Conservation (phyloP, 1,140 invertebrate species). For the Brachystomella parvula region DNA sequence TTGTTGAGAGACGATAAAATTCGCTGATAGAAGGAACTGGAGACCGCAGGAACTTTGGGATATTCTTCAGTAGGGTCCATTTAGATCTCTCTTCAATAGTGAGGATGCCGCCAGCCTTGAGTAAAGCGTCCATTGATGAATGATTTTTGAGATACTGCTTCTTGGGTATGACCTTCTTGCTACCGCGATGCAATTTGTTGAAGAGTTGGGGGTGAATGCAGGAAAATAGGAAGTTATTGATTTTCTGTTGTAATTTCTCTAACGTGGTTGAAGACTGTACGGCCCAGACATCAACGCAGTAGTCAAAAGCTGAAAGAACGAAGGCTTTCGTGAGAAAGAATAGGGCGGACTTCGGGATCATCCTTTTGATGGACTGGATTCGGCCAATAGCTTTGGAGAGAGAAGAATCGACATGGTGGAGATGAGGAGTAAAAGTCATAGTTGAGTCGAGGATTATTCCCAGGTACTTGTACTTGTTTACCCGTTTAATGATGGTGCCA, state of each 20-base stretch:
- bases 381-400: background rate
- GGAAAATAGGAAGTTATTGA: background rate
- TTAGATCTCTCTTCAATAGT: too few relatives aligned
- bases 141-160: too few relatives aligned
- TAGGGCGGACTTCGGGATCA: background rate
- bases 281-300: background rate
- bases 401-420: background rate
- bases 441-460: background rate
- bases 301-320: background rate
- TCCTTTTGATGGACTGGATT: background rate
- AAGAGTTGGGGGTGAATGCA: too few relatives aligned
- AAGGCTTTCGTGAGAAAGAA: background rate
- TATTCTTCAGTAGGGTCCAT: too few relatives aligned
- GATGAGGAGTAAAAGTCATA: background rate
- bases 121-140: too few relatives aligned
- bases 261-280: background rate
- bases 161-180: too few relatives aligned
- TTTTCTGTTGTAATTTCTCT: background rate
- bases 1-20: too few relatives aligned
- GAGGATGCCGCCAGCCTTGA: too few relatives aligned
- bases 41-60: too few relatives aligned
- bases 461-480: background rate
- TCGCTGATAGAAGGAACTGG: too few relatives aligned
- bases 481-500: background rate
- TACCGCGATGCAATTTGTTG: too few relatives aligned